Conservation (phyloP, 2,113 vertebrate genomes). For the Ploceus nigricollis region DNA sequence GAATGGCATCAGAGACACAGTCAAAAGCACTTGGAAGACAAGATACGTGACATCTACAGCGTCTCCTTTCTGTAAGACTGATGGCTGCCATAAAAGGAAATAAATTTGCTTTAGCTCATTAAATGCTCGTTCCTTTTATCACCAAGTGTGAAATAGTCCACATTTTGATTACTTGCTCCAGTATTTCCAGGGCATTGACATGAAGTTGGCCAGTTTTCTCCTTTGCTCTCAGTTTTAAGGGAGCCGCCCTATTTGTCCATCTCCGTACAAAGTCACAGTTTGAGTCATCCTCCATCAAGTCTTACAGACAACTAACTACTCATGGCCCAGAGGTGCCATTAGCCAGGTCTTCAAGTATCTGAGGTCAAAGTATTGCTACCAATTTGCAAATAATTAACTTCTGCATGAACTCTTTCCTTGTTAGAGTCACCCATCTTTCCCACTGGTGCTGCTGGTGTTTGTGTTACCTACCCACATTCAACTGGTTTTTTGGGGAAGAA, state of each 20-base stretch:
- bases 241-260: not conserved
- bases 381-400: constrained; percentile 29
- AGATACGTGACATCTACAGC: not conserved
- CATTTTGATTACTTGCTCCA: not conserved
- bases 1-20: not conserved
- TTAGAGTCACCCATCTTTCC: not conserved
- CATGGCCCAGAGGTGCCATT: not conserved
- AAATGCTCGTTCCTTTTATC: not conserved
- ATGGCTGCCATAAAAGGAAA: not conserved
- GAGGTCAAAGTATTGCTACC: not conserved
- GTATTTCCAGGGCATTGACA: not conserved
- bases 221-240: not conserved
- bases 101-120: not conserved
- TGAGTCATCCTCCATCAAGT: not conserved
- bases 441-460: not conserved
- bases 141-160: not conserved
- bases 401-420: not conserved
- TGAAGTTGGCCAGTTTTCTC: not conserved
- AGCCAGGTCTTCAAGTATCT: not conserved
- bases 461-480: not conserved
- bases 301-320: not conserved
- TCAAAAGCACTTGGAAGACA: not conserved
- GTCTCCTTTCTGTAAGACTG: not conserved
- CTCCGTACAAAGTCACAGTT: not conserved
- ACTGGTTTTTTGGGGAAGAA: not conserved